phyloP scores from a whole-genome alignment of 2,797 vertebrate genomes.

The Sarcophilus harrisii region DNA sequence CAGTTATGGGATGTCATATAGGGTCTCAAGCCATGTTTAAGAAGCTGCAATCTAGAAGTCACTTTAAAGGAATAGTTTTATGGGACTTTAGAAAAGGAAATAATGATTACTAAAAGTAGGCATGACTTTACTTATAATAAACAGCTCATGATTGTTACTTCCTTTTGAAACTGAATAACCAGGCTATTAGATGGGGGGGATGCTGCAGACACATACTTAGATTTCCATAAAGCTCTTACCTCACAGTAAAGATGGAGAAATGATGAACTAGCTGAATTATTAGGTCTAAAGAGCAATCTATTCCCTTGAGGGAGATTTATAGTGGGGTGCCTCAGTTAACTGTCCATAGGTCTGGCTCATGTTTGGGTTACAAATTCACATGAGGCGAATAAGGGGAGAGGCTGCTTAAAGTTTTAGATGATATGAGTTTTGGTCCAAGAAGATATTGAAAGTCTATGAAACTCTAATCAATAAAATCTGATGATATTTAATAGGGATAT shows the following conservation, averaged over 20 bases:
- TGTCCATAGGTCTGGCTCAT: not conserved
- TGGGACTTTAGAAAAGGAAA: not conserved
- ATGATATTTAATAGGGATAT: not conserved
- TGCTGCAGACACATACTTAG: not conserved
- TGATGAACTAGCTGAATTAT: not conserved
- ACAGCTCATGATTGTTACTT: not conserved
- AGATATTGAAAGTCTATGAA: not conserved
- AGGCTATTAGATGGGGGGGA: not conserved
- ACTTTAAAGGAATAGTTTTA: not conserved
- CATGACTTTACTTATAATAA: not conserved
- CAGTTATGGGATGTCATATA: too few relatives aligned
- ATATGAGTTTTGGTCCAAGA: not conserved
- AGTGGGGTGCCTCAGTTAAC: not conserved
- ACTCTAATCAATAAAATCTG: not conserved
- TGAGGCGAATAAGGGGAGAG: not conserved
- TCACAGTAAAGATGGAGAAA: not conserved
- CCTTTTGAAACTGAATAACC: not conserved
- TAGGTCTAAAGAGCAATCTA: not conserved
- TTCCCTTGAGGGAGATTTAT: not conserved
- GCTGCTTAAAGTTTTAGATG: not conserved
- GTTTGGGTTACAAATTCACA: not conserved
- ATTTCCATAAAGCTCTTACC: not conserved
- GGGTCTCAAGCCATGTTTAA: too few relatives aligned
- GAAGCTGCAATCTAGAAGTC: not conserved
- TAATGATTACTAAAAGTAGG: not conserved